A percentile compares a stretch with the other conserved stretches of the same genome.
Conservation (phyloP, 2,888 invertebrate genomes). For the Phaonia tiefii region DNA sequence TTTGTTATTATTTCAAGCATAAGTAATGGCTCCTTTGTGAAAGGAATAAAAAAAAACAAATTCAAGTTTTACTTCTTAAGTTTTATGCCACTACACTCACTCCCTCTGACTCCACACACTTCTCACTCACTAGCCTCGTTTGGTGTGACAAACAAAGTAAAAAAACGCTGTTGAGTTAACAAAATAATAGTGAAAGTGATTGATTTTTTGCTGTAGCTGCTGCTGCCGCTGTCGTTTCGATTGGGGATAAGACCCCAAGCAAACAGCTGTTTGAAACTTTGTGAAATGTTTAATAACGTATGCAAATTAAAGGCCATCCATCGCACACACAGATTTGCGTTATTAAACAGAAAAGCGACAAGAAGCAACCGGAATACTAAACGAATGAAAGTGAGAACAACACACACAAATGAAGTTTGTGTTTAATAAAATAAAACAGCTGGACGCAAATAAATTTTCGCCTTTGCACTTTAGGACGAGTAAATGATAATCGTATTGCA, state of each 20-base stretch:
- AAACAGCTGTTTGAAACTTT: slow-evolving; percentile 1
- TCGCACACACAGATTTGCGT: neutral
- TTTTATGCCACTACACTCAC: neutral
- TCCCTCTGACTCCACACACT: neutral
- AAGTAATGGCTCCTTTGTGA: neutral
- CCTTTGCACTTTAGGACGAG: too few relatives aligned
- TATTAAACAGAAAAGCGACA: neutral
- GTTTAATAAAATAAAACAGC: too few relatives aligned
- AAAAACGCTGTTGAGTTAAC: neutral
- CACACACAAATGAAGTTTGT: too few relatives aligned
- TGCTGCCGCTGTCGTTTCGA: neutral
- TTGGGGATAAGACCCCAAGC: neutral
- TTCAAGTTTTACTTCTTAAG: slow-evolving; percentile 1
- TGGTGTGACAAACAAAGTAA: slow-evolving; percentile 8
- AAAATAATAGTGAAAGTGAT: slow-evolving; percentile 26
- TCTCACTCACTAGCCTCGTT: neutral
- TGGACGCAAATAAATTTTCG: too few relatives aligned
- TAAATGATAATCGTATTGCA: too few relatives aligned
- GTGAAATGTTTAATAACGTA: slow-evolving; percentile 3
- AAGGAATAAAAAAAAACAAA: slow-evolving; percentile 22
- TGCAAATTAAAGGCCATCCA: neutral
- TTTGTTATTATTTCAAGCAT: slow-evolving; percentile 12
- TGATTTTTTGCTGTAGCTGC: neutral
- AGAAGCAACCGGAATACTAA: neutral
- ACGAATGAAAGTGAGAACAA: neutral